A percentile compares a stretch with the other conserved stretches of the same genome.
These are phyloP conservation scores for Pedetes capensis DNA, from an alignment of 2,113 vertebrate genomes.

Conservation along the genomic window DNA sequence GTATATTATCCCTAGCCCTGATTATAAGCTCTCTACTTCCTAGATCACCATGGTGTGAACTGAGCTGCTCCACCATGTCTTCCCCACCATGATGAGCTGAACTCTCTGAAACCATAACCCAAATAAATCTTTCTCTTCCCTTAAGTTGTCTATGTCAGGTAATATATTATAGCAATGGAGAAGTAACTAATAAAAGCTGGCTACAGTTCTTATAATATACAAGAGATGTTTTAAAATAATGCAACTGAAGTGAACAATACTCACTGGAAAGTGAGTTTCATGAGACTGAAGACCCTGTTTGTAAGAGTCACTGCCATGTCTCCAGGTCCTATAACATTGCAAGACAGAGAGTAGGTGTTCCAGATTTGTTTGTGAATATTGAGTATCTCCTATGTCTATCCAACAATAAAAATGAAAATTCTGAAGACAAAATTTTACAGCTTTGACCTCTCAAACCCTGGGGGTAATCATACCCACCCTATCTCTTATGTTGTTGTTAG, in stretches of 20 bases:
- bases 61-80: no score
- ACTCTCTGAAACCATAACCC: no score
- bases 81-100: no score
- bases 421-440: not conserved
- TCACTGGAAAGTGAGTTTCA: not conserved
- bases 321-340: not conserved
- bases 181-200: no score
- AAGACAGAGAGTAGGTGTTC: no score
- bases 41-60: no score
- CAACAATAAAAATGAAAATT: not conserved
- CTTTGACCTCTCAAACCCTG: not conserved
- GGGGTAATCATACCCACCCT: not conserved
- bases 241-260: not conserved
- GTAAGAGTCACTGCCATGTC: accelerated
- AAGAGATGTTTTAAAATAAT: not conserved
- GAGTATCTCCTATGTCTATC: not conserved
- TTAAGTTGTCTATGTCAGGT: no score
- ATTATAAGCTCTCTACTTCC: no score
- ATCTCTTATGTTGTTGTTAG: not conserved
- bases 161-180: no score
- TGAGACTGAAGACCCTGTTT: not conserved
- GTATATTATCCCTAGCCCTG: no score
- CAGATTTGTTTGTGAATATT: not conserved
- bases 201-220: not conserved
- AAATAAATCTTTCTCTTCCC: no score